phyloP scores from a whole-genome alignment of 2,888 invertebrate genomes.

The Tiliacea aurago region DNA sequence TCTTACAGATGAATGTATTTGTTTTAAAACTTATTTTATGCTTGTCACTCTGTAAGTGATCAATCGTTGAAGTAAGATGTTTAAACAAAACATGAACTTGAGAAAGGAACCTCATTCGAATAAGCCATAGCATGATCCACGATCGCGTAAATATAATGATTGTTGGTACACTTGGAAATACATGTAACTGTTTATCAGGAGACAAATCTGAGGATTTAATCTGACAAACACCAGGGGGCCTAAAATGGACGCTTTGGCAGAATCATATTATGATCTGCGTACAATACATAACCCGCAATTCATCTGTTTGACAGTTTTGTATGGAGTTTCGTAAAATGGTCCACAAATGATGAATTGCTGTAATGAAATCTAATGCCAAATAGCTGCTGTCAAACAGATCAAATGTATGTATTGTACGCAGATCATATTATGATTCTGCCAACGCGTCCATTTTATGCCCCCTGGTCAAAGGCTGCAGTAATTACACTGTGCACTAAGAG shows the following conservation, averaged over 20 bases:
- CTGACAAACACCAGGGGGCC: neutral
- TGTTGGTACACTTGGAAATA: neutral
- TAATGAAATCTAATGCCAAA: no score
- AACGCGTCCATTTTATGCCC: no score
- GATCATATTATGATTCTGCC: no score
- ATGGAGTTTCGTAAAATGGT: no score
- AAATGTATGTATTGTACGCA: no score
- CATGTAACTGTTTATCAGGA: neutral
- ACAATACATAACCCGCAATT: no score
- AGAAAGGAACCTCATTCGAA: conserved; percentile 44
- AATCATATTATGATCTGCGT: no score
- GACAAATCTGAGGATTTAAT: neutral
- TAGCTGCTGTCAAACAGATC: no score
- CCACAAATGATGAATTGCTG: no score
- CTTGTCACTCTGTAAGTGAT: neutral
- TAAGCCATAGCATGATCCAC: conserved; percentile 41
- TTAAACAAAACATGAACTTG: conserved; percentile 52
- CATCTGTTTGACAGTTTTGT: no score
- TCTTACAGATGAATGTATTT: neutral
- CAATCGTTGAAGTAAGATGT: neutral
- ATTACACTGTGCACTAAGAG: neutral
- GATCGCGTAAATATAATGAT: conserved; percentile 47
- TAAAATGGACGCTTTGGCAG: no score
- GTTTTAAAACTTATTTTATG: neutral
- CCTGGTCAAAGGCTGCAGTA: neutral